Conservation (phyloP, 2,797 vertebrate genomes). For the Tangara arthus region DNA sequence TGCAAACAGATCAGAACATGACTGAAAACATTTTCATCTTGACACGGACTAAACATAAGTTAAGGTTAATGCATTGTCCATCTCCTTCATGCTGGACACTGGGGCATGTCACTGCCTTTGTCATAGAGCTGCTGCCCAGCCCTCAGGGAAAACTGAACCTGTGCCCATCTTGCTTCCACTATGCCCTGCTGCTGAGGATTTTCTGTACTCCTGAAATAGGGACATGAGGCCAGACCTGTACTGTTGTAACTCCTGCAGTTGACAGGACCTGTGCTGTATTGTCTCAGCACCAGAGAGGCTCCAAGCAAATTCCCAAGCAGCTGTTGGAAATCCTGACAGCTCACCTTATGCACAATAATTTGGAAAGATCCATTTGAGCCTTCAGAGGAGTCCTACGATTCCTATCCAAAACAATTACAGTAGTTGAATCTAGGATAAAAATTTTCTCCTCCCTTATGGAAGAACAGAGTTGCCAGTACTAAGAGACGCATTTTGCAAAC, state of each 20-base stretch:
- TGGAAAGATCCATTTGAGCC: neutral
- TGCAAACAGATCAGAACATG: neutral
- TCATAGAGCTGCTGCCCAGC: neutral
- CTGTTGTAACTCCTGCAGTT: neutral
- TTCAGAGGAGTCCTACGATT: neutral
- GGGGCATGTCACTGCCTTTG: neutral
- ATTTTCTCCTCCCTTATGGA: neutral
- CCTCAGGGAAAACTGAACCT: neutral
- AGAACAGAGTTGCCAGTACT: neutral
- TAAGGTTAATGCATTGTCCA: neutral
- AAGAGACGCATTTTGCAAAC: neutral
- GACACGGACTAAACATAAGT: neutral
- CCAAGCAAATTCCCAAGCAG: neutral
- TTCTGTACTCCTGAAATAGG: neutral
- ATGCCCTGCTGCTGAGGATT: neutral
- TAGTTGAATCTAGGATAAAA: neutral
- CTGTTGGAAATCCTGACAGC: neutral
- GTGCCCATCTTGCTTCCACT: neutral
- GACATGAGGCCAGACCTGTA: neutral
- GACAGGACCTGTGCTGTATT: neutral
- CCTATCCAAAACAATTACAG: neutral
- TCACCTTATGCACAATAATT: neutral
- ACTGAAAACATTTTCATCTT: neutral
- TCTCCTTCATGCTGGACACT: fast-evolving
- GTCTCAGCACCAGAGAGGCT: neutral